phyloP scores from a whole-genome alignment of 37 sponge, comb jelly and placozoan species.

The Hexactinellida sp. region DNA sequence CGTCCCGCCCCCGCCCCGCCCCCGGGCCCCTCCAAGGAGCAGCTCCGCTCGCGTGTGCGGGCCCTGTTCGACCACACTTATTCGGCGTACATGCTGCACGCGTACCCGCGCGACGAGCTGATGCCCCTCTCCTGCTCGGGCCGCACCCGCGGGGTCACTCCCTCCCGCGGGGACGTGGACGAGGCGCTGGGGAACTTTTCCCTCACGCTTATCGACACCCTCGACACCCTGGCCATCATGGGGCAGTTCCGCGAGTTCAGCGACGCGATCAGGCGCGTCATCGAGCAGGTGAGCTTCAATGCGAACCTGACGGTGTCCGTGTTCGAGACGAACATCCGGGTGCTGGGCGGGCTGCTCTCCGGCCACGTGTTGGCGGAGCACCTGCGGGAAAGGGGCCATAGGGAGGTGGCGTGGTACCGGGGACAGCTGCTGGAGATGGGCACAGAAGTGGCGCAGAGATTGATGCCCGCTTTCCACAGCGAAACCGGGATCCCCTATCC shows the following conservation, averaged over 20 bases:
- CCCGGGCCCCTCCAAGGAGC: background rate
- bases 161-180: conserved; percentile 75
- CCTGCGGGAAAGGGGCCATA: conserved; percentile 43
- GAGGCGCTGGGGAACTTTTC: conserved; percentile 87
- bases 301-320: conserved; percentile 80
- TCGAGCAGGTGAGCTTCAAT: conserved; percentile 56
- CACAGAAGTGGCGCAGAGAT: conserved; percentile 51
- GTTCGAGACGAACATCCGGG: conserved; percentile 93
- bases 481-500: conserved; percentile 84
- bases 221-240: conserved; percentile 83
- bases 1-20: background rate
- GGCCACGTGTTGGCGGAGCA: conserved; percentile 69
- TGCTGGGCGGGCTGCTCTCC: conserved; percentile 89
- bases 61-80: conserved; percentile 70
- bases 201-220: conserved; percentile 82
- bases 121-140: conserved; percentile 94
- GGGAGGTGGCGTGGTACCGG: conserved; percentile 61
- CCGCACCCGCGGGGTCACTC: conserved; percentile 58
- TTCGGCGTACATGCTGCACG: conserved; percentile 59
- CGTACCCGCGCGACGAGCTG: conserved; percentile 92
- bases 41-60: conserved; percentile 18
- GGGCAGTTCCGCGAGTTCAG: conserved; percentile 75
- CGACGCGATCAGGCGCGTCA: conserved; percentile 45
- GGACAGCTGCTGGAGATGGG: conserved; percentile 59
- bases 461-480: conserved; percentile 89